Conservation (phyloP, 1,140 invertebrate species). For the Frieseomelitta varia region DNA sequence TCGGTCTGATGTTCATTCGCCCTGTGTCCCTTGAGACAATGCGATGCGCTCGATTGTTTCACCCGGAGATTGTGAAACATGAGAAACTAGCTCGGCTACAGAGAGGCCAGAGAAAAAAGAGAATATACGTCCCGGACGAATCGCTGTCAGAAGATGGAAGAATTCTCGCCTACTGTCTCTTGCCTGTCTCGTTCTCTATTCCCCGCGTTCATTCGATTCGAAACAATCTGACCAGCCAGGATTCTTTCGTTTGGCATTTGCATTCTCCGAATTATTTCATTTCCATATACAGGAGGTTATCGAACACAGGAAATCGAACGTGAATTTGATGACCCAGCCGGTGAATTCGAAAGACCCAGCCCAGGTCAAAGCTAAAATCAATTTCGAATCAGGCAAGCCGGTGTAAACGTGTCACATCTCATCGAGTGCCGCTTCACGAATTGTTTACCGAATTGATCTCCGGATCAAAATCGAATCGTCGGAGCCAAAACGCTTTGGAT, state of each 20-base stretch:
- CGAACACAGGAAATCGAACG: neutral
- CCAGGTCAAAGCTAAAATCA: neutral
- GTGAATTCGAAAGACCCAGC: neutral
- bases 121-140: constrained; percentile 12
- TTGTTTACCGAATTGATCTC: constrained; percentile 5
- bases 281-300: neutral
- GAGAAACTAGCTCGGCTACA: constrained; percentile 70
- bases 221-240: neutral
- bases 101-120: constrained; percentile 32
- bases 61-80: constrained; percentile 76
- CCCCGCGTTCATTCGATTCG: too few relatives aligned
- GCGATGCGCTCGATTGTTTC: constrained; percentile 76
- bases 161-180: neutral
- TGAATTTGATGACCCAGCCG: neutral
- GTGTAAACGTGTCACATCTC: neutral
- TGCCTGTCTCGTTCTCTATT: neutral
- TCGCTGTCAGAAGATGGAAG: constrained; percentile 33
- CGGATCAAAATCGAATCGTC: neutral
- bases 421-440: neutral
- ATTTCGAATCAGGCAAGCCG: neutral
- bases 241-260: neutral
- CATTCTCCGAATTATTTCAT: neutral
- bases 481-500: neutral
- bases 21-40: constrained; percentile 61
- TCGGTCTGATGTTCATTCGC: constrained; percentile 50